phyloP scores from a whole-genome alignment of 2,888 invertebrate species.

The Biston betularia region DNA sequence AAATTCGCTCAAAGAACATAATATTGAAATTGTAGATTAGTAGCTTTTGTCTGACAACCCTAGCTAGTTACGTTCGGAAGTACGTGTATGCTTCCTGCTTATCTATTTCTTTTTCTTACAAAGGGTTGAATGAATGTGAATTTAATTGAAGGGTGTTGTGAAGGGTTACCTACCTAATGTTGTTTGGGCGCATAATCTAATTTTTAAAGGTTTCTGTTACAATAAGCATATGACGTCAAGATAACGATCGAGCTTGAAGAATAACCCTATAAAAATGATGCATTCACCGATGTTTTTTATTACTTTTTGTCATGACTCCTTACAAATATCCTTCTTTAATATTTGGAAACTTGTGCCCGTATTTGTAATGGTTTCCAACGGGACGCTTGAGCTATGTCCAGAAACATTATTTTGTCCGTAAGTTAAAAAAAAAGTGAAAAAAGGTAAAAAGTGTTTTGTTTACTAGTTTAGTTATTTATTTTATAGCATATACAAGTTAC shows the following conservation, averaged over 20 bases:
- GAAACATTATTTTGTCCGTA: too few species aligned
- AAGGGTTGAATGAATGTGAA: constrained; percentile 77
- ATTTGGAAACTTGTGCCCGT: not conserved
- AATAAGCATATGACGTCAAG: constrained; percentile 36
- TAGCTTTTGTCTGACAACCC: constrained; percentile 65
- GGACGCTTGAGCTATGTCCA: too few species aligned
- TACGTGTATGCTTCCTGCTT: constrained; percentile 68
- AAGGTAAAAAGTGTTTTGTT: too few species aligned
- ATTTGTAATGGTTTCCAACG: too few species aligned
- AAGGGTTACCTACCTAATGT: constrained; percentile 55
- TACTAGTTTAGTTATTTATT: too few species aligned
- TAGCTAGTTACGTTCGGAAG: constrained; percentile 62
- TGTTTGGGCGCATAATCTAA: constrained; percentile 58
- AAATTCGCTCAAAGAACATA: constrained; percentile 37
- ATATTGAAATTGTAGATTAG: constrained; percentile 59
- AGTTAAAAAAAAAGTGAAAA: too few species aligned
- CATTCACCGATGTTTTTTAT: constrained; percentile 23
- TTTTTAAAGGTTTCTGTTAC: constrained; percentile 57
- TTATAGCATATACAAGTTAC: too few species aligned
- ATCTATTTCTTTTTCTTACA: constrained; percentile 59
- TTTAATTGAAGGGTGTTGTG: constrained; percentile 78
- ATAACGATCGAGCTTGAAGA: constrained; percentile 28
- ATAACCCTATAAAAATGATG: constrained; percentile 26
- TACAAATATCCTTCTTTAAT: not conserved
- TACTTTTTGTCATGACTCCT: constrained; percentile 18